phyloP scores from a whole-genome alignment of 1,140 invertebrate genomes.

The Diabrotica virgifera region DNA sequence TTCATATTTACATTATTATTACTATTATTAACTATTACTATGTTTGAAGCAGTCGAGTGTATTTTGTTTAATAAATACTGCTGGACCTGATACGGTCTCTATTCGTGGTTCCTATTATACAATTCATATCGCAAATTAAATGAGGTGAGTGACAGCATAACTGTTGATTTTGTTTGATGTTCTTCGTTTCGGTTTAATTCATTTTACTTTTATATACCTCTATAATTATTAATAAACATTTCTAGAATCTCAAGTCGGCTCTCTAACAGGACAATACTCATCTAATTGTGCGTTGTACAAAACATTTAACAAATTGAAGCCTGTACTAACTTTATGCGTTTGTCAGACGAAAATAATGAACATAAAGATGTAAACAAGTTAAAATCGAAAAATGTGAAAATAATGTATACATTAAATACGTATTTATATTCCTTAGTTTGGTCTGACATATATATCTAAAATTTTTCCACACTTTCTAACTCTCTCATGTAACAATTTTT shows the following conservation, averaged over 20 bases:
- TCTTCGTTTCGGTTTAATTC: constrained; percentile 16
- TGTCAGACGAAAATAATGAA: too few relatives aligned
- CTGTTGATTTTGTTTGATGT: constrained; percentile 17
- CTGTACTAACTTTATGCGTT: too few relatives aligned
- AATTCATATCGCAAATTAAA: constrained; percentile 40
- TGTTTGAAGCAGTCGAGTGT: constrained; percentile 35
- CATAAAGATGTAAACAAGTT: too few relatives aligned
- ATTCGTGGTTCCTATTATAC: constrained; percentile 47
- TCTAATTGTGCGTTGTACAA: too few relatives aligned
- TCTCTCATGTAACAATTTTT: too few relatives aligned
- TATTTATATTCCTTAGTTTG: too few relatives aligned
- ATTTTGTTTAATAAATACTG: constrained; percentile 29
- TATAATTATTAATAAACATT: constrained; percentile 9
- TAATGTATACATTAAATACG: too few relatives aligned
- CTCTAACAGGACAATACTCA: constrained; percentile 15
- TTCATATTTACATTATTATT: constrained; percentile 47
- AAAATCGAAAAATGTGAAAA: too few relatives aligned
- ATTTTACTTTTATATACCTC: constrained; percentile 25
- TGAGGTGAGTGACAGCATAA: background rate
- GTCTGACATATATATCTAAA: too few relatives aligned
- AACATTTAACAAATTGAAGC: too few relatives aligned
- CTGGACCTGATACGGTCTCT: constrained; percentile 32
- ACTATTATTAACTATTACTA: constrained; percentile 44
- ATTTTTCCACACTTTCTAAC: too few relatives aligned
- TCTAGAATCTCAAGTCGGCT: constrained; percentile 5